Base-by-base conservation (phyloP, 1,140 invertebrate genomes). In the Helicoverpa zea region DNA sequence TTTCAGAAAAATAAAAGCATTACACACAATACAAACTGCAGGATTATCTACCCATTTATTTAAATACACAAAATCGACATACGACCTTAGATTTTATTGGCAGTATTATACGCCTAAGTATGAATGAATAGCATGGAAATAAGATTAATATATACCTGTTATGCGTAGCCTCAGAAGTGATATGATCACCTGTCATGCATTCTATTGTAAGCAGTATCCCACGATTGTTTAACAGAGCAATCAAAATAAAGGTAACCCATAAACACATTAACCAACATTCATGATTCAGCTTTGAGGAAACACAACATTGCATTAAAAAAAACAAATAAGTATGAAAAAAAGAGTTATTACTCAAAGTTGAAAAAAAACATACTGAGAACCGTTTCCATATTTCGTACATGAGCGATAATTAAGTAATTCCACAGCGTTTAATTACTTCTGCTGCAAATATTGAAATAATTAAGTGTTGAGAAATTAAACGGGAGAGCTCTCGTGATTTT, bases 381-480 rank as follows among this genome's bases (percentile, higher is more conserved):
- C 35, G 43, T 47, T 43, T 68, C 5, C 68, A 54, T 54, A 68
- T 68, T 68, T 30, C 13, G 13, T 30, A 54, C 68, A 54, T 52
- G 68, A 72, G 49, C 49, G 49, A 54, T 72, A 72, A 72, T 72
- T 52, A 52, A 23, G 29, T 54, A 72, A 72, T 72, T 30, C 29
- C 49, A n/a, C 68, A 72, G 52, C 68, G 23, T 72, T 72, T 72
- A 72, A 72, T 72, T 72, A 72, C 68, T 72, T 72, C 68, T 72
- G 68, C 68, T 30, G 68, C 49, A 72, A 72, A 72, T 72, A 72
- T 72, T 72, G 49, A 72, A 72, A 72, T 72, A 77, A 75, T 72
- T 79, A 79, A 79, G 58, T 54, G 70, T 74, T 16, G 58, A 64
- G 68, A 81, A 78, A 73, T 77, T 81, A 78, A 78, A 81, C 66